Percentiles rank a stretch among this genome's conserved stretches.
phyloP scores from a whole-genome alignment of 23 tunicate genomes.

The Corella eumyota region DNA sequence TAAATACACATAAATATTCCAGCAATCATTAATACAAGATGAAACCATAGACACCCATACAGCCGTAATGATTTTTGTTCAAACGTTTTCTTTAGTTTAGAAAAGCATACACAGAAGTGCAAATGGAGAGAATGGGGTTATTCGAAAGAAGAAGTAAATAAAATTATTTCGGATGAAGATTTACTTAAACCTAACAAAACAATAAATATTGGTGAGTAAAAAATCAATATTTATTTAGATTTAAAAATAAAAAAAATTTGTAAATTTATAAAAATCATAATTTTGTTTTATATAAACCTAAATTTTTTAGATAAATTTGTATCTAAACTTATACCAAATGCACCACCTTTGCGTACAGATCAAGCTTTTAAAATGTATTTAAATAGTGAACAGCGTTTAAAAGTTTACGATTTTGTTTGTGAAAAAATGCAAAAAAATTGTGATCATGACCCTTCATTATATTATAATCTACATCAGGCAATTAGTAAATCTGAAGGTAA shows the following conservation, averaged over 20 bases:
- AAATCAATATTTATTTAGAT: no score
- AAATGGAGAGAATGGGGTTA: conserved; percentile 19
- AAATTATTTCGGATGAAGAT: conserved; percentile 12
- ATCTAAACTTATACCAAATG: background rate
- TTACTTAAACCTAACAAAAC: no score
- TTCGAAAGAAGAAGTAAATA: conserved; percentile 4
- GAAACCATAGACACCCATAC: no score
- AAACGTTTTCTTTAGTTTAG: no score
- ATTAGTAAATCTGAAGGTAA: no score
- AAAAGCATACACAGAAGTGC: no score
- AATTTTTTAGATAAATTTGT: conserved; percentile 1
- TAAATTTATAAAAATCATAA: no score
- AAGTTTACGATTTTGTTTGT: background rate
- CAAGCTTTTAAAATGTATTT: background rate
- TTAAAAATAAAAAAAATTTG: no score
- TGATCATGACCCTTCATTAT: background rate
- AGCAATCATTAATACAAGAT: no score
- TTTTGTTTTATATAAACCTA: no score
- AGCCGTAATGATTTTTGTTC: no score
- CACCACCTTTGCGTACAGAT: background rate
- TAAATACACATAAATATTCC: no score
- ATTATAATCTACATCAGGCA: background rate
- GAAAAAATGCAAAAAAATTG: conserved; percentile 2
- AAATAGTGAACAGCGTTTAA: background rate
- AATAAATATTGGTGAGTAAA: background rate